Evolutionary conservation across 1,140 invertebrate genomes (phyloP).

Genomic region (Caerostris darwini): DNA sequence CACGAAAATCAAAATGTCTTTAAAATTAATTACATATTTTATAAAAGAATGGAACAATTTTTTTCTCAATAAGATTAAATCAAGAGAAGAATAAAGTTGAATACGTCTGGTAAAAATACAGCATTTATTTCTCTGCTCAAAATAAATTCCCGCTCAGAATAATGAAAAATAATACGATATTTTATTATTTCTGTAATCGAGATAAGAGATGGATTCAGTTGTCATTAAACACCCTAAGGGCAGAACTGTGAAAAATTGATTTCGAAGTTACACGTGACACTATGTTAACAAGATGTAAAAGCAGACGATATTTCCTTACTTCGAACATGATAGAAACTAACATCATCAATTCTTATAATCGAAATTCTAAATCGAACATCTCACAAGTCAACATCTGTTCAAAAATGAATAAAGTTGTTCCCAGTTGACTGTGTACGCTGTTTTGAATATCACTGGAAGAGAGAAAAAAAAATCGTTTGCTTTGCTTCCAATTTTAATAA

Average conservation of each 20-base stretch:
- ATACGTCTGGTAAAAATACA: too few species aligned
- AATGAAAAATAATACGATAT: too few species aligned
- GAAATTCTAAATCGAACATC: constrained; percentile 26
- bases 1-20: too few species aligned
- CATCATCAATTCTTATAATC: constrained; percentile 15
- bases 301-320: neutral
- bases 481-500: constrained; percentile 66
- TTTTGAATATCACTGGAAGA: constrained; percentile 44
- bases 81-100: too few species aligned
- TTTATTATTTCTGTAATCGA: too few species aligned
- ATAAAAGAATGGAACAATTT: too few species aligned
- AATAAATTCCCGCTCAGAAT: too few species aligned
- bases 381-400: constrained; percentile 54
- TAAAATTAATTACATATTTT: too few species aligned
- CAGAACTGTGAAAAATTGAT: neutral
- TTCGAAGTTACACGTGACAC: neutral
- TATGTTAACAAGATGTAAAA: constrained; percentile 19
- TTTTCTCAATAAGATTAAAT: too few species aligned
- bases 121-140: too few species aligned
- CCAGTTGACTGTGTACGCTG: constrained; percentile 37
- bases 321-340: neutral
- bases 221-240: neutral
- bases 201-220: neutral
- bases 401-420: constrained; percentile 58
- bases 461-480: neutral